Base-by-base conservation (phyloP, 2,113 vertebrate species). In the Sander lucioperca region DNA sequence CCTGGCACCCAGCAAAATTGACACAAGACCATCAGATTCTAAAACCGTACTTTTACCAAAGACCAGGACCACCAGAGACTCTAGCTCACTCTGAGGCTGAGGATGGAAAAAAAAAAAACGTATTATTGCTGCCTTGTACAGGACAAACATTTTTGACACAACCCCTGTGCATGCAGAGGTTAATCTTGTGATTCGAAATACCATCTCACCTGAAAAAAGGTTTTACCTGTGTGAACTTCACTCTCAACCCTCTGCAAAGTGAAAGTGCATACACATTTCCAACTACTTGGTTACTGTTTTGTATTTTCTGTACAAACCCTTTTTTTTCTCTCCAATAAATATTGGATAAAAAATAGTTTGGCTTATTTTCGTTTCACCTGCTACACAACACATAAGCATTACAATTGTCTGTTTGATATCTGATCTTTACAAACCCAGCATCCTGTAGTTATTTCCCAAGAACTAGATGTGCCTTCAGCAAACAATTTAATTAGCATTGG, bases 401-500 rank as follows among this genome's bases (percentile, higher is more conserved):
- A 53, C 23, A 50, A 6, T 53, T 27, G 16, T 19, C 30, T 39
- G 25, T 50, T 27, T 33, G 63, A 72, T 47, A 82, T 51, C 6
- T 54, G 61, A 74, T 76, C 39, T 83, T 78, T 50, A 78, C 62
- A 67, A 85, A 81, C 33, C 25, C 57, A 47, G 9, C 65, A 70
- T 83, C 47, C 70, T 30, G 16, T 70, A 48, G 39, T 80, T 69
- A 1, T 69, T 51, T 13, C 14, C 58, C 47, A 47, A 65, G 79
- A 74, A 71, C 59, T 73, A 13, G 43, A 76, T 71, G 74, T 63
- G 64, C 58, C 56, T 73, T 73, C 21, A 61, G 81, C 61, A 53
- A 74, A 68, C 39, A 82, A 86, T 77, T 85, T 75, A 80, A 84
- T 92, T 85, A 80, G 77, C 36, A 79, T 74, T 15, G 81, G n/a